These are phyloP conservation scores for Sericinus montela DNA, from an alignment of 2,888 invertebrate genomes.

Conservation along the genomic window DNA sequence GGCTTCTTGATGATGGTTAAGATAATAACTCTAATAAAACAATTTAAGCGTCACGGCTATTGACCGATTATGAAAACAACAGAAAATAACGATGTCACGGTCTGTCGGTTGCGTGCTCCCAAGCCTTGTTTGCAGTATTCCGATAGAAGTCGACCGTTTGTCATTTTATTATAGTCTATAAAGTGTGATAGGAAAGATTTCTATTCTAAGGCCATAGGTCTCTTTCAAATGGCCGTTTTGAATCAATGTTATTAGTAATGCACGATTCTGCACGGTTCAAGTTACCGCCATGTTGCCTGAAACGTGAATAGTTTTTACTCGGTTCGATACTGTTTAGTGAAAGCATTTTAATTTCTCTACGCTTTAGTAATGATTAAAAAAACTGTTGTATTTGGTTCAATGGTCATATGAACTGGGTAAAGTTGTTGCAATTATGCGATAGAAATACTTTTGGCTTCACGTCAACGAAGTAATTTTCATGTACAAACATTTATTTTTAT, in stretches of 20 bases:
- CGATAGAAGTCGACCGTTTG: slow-evolving; percentile 35
- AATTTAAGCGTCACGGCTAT: slow-evolving; percentile 28
- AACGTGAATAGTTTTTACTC: slow-evolving; percentile 34
- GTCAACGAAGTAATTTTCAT: no score
- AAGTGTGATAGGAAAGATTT: slow-evolving; percentile 29
- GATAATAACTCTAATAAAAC: neutral
- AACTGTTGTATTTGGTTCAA: slow-evolving; percentile 3
- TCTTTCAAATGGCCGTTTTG: slow-evolving; percentile 33
- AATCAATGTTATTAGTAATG: slow-evolving; percentile 48
- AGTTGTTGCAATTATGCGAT: neutral
- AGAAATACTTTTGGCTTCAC: neutral
- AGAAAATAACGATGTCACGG: slow-evolving; percentile 57
- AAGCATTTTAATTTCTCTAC: slow-evolving; percentile 44
- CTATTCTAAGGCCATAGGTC: slow-evolving; percentile 30
- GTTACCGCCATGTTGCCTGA: slow-evolving; percentile 32
- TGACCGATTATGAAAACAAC: slow-evolving; percentile 36
- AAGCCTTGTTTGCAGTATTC: slow-evolving; percentile 37
- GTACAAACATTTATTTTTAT: no score
- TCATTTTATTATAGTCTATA: slow-evolving; percentile 29
- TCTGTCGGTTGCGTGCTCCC: slow-evolving; percentile 52
- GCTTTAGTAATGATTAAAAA: slow-evolving; percentile 20
- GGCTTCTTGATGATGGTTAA: no score
- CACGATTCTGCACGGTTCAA: slow-evolving; percentile 49
- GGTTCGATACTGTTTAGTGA: slow-evolving; percentile 38
- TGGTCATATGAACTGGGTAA: slow-evolving; percentile 5